These are phyloP conservation scores for Epiperipatus broadwayi DNA, from an alignment of 2,888 invertebrate species.

Conservation along the genomic window DNA sequence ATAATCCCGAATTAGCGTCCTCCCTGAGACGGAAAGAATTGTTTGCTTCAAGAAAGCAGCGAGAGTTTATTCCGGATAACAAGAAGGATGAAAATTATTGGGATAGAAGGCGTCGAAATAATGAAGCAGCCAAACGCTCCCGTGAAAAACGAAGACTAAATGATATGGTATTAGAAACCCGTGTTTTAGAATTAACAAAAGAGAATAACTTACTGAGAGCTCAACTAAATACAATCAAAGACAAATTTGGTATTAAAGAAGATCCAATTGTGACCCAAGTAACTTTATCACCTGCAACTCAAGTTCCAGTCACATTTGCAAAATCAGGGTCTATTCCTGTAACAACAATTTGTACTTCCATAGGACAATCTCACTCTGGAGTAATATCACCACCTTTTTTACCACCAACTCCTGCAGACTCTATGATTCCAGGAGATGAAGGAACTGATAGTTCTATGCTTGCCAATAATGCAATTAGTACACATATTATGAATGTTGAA, in stretches of 20 bases:
- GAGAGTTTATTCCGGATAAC: slow-evolving; percentile 88
- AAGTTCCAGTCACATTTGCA: slow-evolving; percentile 15
- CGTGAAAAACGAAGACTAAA: slow-evolving; percentile 89
- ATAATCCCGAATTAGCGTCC: no score
- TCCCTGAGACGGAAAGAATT: neutral
- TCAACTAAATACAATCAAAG: slow-evolving; percentile 74
- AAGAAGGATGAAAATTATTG: slow-evolving; percentile 94
- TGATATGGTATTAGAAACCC: slow-evolving; percentile 84
- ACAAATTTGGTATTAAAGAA: slow-evolving; percentile 74
- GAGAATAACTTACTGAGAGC: slow-evolving; percentile 86
- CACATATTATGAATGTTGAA: no score
- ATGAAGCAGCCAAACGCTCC: slow-evolving; percentile 88
- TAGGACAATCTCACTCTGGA: no score
- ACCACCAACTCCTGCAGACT: no score
- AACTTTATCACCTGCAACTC: slow-evolving; percentile 6
- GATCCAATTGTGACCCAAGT: slow-evolving; percentile 30
- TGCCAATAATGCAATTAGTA: no score
- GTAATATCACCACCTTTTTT: no score
- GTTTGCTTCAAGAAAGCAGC: slow-evolving; percentile 63
- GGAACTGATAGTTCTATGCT: no score
- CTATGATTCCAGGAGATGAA: no score
- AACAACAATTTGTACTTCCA: no score
- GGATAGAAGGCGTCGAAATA: slow-evolving; percentile 85
- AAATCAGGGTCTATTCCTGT: slow-evolving; percentile 8
- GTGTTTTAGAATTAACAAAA: slow-evolving; percentile 78